A percentile compares a stretch with the other conserved stretches of the same genome.
phyloP scores from a whole-genome alignment of 2,113 vertebrate genomes.

The Oryzias javanicus region DNA sequence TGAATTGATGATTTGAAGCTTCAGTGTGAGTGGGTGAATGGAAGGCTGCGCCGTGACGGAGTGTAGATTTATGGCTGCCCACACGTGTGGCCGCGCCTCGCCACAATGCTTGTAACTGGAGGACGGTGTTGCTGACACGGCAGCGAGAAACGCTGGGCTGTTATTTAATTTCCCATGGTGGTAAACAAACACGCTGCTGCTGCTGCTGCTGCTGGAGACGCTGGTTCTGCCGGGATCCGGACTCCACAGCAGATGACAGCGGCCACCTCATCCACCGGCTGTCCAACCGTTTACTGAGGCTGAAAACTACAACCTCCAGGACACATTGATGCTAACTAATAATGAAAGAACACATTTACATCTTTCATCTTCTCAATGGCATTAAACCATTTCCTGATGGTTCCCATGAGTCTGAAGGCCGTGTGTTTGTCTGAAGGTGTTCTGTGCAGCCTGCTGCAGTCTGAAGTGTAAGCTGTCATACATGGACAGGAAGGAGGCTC shows the following conservation, averaged over 20 bases:
- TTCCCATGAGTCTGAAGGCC: background rate
- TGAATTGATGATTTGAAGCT: background rate
- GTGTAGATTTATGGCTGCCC: constrained; percentile 18
- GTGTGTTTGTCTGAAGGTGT: constrained; percentile 79
- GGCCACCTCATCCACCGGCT: constrained; percentile 1
- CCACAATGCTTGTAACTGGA: constrained; percentile 20
- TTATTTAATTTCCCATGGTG: constrained; percentile 67
- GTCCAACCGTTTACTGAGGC: background rate
- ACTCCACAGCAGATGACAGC: constrained; percentile 28
- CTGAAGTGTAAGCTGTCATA: constrained; percentile 90
- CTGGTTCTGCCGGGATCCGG: constrained; percentile 50
- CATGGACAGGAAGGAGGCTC: constrained; percentile 95
- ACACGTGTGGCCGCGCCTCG: constrained; percentile 23
- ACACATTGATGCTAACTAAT: no score
- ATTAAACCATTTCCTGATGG: background rate
- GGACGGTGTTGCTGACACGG: constrained; percentile 57
- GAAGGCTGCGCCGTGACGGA: constrained; percentile 6
- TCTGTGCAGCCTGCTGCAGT: constrained; percentile 93
- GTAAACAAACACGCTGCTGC: constrained; percentile 62
- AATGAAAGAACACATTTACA: background rate
- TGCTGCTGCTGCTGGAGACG: constrained; percentile 44
- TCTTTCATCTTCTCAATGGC: background rate
- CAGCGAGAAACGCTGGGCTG: constrained; percentile 47
- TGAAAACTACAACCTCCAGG: no score
- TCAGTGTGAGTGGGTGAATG: constrained; percentile 8